Conservation (phyloP, 2,113 vertebrate genomes). For the Corythaixoides concolor region DNA sequence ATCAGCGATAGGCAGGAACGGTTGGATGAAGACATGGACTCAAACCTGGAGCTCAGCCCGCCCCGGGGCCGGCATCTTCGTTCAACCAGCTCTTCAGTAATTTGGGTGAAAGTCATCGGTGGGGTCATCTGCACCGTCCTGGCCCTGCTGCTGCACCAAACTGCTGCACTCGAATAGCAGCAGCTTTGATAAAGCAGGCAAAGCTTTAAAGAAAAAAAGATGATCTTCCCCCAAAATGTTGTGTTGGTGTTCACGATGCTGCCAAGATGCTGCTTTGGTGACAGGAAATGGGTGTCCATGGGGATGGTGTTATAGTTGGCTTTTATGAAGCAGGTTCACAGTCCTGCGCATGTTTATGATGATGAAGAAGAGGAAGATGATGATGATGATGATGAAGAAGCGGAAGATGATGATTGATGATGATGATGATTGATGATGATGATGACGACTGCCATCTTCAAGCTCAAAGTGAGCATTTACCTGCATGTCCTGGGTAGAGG, state of each 20-base stretch:
- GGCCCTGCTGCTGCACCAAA: background rate
- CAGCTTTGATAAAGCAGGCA: fast-evolving
- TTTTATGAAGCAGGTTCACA: background rate
- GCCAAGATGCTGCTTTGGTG: fast-evolving
- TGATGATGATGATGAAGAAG: background rate
- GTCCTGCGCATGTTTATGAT: fast-evolving
- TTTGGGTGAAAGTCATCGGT: background rate
- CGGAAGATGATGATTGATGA: background rate
- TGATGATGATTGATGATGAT: background rate
- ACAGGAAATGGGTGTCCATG: background rate
- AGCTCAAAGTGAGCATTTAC: background rate
- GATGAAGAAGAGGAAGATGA: background rate
- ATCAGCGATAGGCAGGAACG: background rate
- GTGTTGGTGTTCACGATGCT: background rate
- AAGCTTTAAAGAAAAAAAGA: background rate
- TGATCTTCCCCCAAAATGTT: background rate
- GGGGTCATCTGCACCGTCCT: fast-evolving
- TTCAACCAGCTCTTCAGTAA: background rate
- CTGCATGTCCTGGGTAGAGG: background rate
- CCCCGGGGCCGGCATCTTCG: background rate
- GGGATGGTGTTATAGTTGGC: background rate
- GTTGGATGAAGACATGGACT: fast-evolving
- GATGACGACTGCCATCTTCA: background rate
- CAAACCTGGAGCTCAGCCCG: background rate
- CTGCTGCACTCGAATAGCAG: fast-evolving